A percentile compares a stretch with the other conserved stretches of the same genome.
Evolutionary conservation across 2,888 invertebrate genomes (phyloP).

Genomic region (Ormyrus labotus): DNA sequence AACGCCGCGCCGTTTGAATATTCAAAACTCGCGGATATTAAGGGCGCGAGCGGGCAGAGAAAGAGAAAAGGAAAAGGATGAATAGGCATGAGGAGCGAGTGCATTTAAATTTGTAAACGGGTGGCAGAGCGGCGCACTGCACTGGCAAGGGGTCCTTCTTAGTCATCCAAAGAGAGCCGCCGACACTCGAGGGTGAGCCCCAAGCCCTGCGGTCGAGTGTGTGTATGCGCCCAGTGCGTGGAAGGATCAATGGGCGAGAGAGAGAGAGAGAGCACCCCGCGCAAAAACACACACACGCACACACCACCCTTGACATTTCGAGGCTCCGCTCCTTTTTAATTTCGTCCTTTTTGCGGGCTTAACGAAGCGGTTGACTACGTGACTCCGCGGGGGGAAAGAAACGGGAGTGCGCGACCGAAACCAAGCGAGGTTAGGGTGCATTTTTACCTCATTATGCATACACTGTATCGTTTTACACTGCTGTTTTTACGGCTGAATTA

Average conservation of each 20-base stretch:
- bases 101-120: conserved; percentile 49
- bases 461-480: too few species aligned
- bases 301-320: conserved; percentile 33
- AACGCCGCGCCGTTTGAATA: conserved; percentile 31
- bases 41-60: neutral
- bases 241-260: conserved; percentile 21
- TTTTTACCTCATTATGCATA: conserved; percentile 5
- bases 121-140: conserved; percentile 17
- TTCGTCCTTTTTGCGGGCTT: conserved; percentile 36
- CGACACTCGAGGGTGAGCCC: conserved; percentile 34
- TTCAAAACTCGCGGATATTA: conserved; percentile 11
- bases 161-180: conserved; percentile 26
- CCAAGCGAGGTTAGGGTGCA: too few species aligned
- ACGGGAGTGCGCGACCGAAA: neutral
- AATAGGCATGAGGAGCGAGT: conserved; percentile 40
- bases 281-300: neutral
- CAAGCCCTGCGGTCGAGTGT: conserved; percentile 22
- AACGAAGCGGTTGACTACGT: conserved; percentile 38
- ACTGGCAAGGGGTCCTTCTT: conserved; percentile 37
- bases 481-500: too few species aligned
- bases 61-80: conserved; percentile 18
- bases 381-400: conserved; percentile 11
- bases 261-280: neutral
- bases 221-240: neutral
- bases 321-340: conserved; percentile 43